These are phyloP conservation scores for Melanchra persicariae DNA, from an alignment of 2,888 invertebrate genomes.

Conservation along the genomic window DNA sequence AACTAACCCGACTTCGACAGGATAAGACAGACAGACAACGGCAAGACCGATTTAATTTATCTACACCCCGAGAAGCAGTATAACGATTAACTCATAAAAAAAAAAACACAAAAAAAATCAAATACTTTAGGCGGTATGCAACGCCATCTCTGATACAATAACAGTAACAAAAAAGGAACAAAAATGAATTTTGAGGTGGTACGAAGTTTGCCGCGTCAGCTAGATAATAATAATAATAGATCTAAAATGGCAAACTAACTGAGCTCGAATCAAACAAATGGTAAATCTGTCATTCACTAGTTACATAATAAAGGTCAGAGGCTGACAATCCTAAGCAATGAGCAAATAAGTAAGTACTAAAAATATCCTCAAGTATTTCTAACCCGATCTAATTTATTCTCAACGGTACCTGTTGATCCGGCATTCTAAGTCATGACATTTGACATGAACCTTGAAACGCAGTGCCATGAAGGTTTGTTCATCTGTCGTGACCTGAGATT, in stretches of 20 bases:
- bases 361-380: slow-evolving; percentile 48
- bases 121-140: background rate
- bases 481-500: slow-evolving; percentile 75
- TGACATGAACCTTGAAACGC: slow-evolving; percentile 76
- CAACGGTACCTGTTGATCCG: slow-evolving; percentile 64
- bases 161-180: too few species aligned
- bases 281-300: slow-evolving; percentile 29
- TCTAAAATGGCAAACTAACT: background rate
- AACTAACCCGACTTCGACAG: too few species aligned
- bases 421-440: slow-evolving; percentile 76
- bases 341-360: slow-evolving; percentile 52
- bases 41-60: too few species aligned
- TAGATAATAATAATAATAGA: too few species aligned
- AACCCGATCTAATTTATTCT: slow-evolving; percentile 63
- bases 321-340: slow-evolving; percentile 51
- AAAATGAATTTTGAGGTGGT: too few species aligned
- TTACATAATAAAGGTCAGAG: slow-evolving; percentile 43
- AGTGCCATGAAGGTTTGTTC: slow-evolving; percentile 72
- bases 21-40: too few species aligned
- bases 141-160: too few species aligned
- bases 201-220: too few species aligned
- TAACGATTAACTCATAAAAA: too few species aligned
- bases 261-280: slow-evolving; percentile 21
- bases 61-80: too few species aligned
- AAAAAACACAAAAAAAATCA: background rate